Base-by-base conservation (phyloP, 1,140 invertebrate genomes). In the Diorhabda elongata region DNA sequence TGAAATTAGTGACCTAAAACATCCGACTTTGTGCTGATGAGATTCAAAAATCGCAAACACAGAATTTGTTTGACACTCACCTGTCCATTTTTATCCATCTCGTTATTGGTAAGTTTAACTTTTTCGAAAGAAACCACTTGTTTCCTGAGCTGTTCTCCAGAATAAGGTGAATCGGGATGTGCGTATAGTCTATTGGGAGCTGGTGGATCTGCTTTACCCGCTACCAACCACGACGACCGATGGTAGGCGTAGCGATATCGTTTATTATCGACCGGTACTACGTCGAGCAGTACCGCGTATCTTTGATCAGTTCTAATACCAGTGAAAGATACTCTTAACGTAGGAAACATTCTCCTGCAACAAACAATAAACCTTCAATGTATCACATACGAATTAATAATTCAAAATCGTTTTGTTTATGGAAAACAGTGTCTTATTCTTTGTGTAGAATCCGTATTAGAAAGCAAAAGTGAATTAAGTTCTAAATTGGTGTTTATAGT, bases 71-170 rank as follows among this genome's bases (percentile, higher is more conserved):
- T 26, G 26, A 44, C 45, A 69, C 88, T 89, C 85, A 99, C 97
- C 89, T 99, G 96, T 83, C 96, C 96, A 80, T 95, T 94, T 83
- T 97, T 98, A 83, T 99, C 97, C 91, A 98, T 94, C 83, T 98
- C 96, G 85, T 99, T 99, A 84, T 99, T 99, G 81, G 97, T 99
- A 72, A 99, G 89, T 84, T 99, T 99, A 81, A 98, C 94, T 85
- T 99, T 99, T 86, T 99, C 98, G 84, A 99, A 99, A 71, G 96
- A 97, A 76, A 99, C 95, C 77, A 98, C 94, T 85, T 99, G 97
- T 83, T 98, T 98, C 73, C 91, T 85, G 44, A 98, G 87, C 82
- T 98, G 95, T 80, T 99, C 96, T 56, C 95, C 96, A 72, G 92
- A 95, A 84, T 96, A 98, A 61, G 98, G 97, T 61, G 94, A 96